These are phyloP conservation scores for Ceriagrion tenellum DNA, from an alignment of 2,888 invertebrate species.

Conservation along the genomic window DNA sequence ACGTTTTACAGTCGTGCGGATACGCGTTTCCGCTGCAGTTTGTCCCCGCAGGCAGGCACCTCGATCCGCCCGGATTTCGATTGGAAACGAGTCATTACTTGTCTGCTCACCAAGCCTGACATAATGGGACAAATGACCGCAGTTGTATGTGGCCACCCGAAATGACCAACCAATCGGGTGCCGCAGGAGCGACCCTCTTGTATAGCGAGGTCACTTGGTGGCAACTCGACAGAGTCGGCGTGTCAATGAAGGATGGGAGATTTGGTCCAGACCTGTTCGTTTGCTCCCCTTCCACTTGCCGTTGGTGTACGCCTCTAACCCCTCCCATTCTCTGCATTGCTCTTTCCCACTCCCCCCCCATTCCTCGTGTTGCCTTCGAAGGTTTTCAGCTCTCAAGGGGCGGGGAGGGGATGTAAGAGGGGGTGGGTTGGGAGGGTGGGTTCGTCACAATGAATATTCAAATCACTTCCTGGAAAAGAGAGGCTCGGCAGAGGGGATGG, in stretches of 20 bases:
- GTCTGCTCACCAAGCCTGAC: too few relatives aligned
- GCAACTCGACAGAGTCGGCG: not conserved
- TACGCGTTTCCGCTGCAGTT: too few relatives aligned
- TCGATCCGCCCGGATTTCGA: too few relatives aligned
- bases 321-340: not conserved
- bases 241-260: not conserved
- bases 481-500: not conserved
- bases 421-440: not conserved
- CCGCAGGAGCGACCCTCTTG: too few relatives aligned
- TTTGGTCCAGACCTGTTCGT: not conserved
- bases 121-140: too few relatives aligned
- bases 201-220: too few relatives aligned
- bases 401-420: not conserved
- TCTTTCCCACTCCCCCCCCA: not conserved
- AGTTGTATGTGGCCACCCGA: too few relatives aligned
- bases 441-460: slow-evolving; percentile 46
- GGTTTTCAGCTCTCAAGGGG: too few relatives aligned
- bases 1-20: too few relatives aligned
- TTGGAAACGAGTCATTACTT: too few relatives aligned
- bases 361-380: not conserved
- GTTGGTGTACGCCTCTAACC: not conserved
- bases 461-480: slow-evolving; percentile 28
- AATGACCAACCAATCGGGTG: too few relatives aligned
- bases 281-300: not conserved
- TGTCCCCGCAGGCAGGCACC: too few relatives aligned